phyloP scores from a whole-genome alignment of 2,113 vertebrate genomes.

The Cacatua alba region DNA sequence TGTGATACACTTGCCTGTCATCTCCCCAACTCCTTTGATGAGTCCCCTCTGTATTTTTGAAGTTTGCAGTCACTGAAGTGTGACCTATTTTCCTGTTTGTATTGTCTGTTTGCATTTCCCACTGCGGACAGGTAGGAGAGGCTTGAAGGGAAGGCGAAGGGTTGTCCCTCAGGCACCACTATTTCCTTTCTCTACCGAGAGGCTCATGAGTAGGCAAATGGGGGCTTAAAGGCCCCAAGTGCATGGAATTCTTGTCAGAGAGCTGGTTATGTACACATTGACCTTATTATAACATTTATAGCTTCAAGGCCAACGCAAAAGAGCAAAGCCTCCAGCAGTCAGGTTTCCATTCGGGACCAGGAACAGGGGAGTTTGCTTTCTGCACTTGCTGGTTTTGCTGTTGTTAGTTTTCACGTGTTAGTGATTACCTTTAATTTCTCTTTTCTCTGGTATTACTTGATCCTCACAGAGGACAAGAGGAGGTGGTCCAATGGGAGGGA shows the following conservation, averaged over 20 bases:
- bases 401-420: constrained; percentile 63
- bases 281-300: constrained; percentile 7
- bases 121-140: neutral
- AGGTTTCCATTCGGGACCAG: neutral
- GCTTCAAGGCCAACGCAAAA: neutral
- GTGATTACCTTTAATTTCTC: constrained; percentile 73
- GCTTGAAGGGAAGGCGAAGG: neutral
- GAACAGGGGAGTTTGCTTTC: neutral
- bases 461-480: constrained; percentile 51
- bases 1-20: neutral
- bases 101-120: neutral
- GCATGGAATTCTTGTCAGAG: neutral
- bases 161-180: neutral
- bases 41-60: neutral
- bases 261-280: neutral
- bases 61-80: neutral
- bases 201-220: neutral
- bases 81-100: neutral
- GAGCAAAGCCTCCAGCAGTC: constrained; percentile 23
- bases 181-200: neutral
- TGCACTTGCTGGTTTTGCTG: neutral
- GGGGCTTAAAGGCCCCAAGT: neutral
- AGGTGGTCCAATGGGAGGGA: constrained; percentile 48
- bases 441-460: constrained; percentile 68
- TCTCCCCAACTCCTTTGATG: neutral